Evolutionary conservation across 2,888 invertebrate genomes (phyloP).

Genomic region (Balanococcus diminutus): DNA sequence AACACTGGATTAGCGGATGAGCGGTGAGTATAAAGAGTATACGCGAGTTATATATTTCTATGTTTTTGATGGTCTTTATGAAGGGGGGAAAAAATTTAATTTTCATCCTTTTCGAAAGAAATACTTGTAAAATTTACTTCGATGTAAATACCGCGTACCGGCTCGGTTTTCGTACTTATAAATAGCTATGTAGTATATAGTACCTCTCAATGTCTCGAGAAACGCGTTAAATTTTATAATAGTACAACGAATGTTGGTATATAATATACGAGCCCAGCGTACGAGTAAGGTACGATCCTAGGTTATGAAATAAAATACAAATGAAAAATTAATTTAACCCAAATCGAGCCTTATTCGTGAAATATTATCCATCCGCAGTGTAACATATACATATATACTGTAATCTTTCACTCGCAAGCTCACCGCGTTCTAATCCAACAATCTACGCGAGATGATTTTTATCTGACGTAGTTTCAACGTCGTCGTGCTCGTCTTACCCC

Average conservation of each 20-base stretch:
- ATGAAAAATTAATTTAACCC: conserved; percentile 8
- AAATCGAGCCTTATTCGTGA: not conserved
- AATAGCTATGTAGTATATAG: too few species aligned
- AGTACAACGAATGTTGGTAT: not conserved
- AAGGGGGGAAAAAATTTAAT: not conserved
- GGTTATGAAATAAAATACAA: not conserved
- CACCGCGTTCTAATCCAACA: conserved; percentile 14
- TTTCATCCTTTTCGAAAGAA: not conserved
- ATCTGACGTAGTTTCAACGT: conserved; percentile 19
- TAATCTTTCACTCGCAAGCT: conserved; percentile 14
- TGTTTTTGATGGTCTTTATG: not conserved
- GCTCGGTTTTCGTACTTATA: too few species aligned
- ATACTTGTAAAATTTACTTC: not conserved
- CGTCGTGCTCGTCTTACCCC: not conserved
- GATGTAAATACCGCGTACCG: not conserved
- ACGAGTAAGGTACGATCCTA: not conserved
- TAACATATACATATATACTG: not conserved
- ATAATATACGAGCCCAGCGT: too few species aligned
- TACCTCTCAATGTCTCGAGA: not conserved
- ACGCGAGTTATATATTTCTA: not conserved
- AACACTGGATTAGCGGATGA: conserved; percentile 35
- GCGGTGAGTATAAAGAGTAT: not conserved
- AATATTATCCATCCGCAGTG: conserved; percentile 14
- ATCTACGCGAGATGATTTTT: conserved; percentile 31
- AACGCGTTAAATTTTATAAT: not conserved